Evolutionary conservation across 2,888 invertebrate species (phyloP).

Genomic region (Brassicogethes aeneus): DNA sequence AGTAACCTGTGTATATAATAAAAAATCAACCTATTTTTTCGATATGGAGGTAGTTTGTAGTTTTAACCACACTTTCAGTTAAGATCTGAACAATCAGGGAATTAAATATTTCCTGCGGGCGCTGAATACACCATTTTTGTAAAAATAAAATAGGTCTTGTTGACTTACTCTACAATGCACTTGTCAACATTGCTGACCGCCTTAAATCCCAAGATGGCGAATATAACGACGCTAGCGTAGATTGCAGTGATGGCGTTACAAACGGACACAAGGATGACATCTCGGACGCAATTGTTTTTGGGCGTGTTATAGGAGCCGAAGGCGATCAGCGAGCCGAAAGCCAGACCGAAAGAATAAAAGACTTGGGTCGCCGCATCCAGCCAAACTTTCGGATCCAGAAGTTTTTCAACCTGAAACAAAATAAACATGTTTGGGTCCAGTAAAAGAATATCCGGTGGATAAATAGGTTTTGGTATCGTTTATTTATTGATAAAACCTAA

Average conservation of each 20-base stretch:
- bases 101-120: no score
- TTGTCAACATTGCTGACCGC: conserved; percentile 83
- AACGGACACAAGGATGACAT: conserved; percentile 82
- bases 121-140: no score
- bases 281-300: conserved; percentile 89
- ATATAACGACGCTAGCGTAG: conserved; percentile 91
- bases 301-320: conserved; percentile 94
- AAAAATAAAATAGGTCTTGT: background rate
- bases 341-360: conserved; percentile 91
- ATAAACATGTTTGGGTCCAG: conserved; percentile 4
- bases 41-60: no score
- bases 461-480: no score
- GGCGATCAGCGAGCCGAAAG: conserved; percentile 91
- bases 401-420: conserved; percentile 63
- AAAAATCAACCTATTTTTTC: no score
- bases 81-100: no score
- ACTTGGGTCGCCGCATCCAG: conserved; percentile 95
- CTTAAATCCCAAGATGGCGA: conserved; percentile 92
- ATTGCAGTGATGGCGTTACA: conserved; percentile 91
- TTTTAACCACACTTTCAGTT: no score
- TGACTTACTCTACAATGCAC: conserved; percentile 63
- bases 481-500: background rate
- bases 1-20: no score
- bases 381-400: conserved; percentile 86
- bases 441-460: no score